Evolutionary conservation across 2,113 vertebrate genomes (phyloP), one percentile per base, ranked within the genome.

Genomic region (Ammodytes marinus): DNA sequence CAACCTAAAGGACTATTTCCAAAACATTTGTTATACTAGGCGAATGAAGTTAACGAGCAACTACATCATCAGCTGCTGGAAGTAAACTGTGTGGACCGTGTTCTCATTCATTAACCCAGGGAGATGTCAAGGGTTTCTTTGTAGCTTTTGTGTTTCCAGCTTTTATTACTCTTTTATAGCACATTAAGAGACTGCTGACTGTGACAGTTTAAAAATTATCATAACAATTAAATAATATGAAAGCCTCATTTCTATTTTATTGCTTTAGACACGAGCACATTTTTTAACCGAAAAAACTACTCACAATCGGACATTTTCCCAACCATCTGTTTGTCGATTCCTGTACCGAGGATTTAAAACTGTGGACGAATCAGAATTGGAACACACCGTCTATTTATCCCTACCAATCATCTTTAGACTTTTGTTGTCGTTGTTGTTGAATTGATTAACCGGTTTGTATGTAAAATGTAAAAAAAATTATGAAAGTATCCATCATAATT

Each of bases 131-230:
- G 57, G 37, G 2, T 42, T 14, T 1, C 76, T 57, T 35, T 58
- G 0, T 19, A 39, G 74, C 39, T 5, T 27, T 45, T 50, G 47
- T 15, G 46, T 69, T 84, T 82, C 53, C n/a, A 10, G 46, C 42
- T 89, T 27, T 80, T 74, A 82, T 64, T 72, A 39, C 54, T 58
- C 40, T 76, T 86, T 81, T 64, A 69, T 50, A 71, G 73, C 69
- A 53, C 71, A 86, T 87, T 85, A 80, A 72, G 27, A 82, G 15
- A 27, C 46, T 77, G 83, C 83, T 85, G 85, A 82, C 73, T 85
- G 59, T 3, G 59, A 10, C 7, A 1, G 11, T 78, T 77, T 66
- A 55, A 66, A 43, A 77, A 2, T 13, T 55, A 6, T 66, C 74
- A 82, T 55, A 70, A 60, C 3, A 13, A 46, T 7, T 14, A 2